Evolutionary conservation across 2,888 invertebrate genomes (phyloP).

Genomic region (Andrena trimmerana): DNA sequence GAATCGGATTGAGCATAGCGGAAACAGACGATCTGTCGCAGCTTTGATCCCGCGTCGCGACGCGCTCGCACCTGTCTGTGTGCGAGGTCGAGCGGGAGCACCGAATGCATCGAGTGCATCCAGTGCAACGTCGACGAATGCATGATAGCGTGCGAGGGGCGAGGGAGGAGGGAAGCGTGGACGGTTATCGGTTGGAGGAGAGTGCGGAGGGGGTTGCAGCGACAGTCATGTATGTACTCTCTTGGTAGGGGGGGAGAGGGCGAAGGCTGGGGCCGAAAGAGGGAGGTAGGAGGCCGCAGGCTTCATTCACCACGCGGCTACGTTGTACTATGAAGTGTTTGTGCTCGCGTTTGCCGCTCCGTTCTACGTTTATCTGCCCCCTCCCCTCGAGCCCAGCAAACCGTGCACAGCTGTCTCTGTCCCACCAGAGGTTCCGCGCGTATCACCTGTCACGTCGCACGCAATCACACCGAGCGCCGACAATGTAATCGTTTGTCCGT

Average conservation of each 20-base stretch:
- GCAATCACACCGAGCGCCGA: neutral
- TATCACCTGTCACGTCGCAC: conserved; percentile 34
- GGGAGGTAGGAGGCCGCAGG: conserved; percentile 53
- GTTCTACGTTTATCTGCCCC: conserved; percentile 35
- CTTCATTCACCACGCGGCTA: conserved; percentile 70
- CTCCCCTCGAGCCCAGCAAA: conserved; percentile 1
- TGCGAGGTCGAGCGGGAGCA: neutral
- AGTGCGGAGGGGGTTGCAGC: conserved; percentile 13
- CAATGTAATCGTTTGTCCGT: conserved; percentile 3
- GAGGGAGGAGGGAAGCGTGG: conserved; percentile 31
- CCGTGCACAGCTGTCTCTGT: neutral
- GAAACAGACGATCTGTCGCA: conserved; percentile 31
- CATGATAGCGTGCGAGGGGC: conserved; percentile 22
- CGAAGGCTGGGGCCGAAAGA: conserved; percentile 79
- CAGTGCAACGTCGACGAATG: neutral
- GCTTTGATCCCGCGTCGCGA: neutral
- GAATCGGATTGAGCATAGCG: conserved; percentile 11
- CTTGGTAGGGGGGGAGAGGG: conserved; percentile 82
- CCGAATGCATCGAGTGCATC: neutral
- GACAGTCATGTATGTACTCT: neutral
- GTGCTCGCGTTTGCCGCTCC: conserved; percentile 63
- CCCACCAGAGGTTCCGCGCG: neutral
- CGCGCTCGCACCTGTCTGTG: neutral
- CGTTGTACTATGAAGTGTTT: conserved; percentile 69
- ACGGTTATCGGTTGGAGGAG: neutral